Evolutionary conservation across 2,797 vertebrate species (phyloP), one percentile per base, ranked within the genome.

Genomic region (Cetoscarus ocellatus): DNA sequence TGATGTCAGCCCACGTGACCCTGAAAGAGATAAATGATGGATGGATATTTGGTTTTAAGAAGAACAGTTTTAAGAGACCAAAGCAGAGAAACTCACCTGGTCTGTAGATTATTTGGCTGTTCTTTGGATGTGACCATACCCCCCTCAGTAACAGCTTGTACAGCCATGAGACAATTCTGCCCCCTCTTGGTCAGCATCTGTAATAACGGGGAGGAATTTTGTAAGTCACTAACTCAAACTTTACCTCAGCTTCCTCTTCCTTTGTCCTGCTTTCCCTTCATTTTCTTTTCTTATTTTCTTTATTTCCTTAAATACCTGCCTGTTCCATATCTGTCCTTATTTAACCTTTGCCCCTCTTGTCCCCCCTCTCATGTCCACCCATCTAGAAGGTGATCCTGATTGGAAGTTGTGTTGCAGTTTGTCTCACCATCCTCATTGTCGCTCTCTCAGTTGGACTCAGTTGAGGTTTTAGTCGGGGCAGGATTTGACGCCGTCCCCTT

Each of bases 381-480:
- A 69, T 80, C 68, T 94, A 95, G 94, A 95, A 95, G 85, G 59
- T 88, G 89, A 88, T 95, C 70, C 86, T 94, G 73, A 91, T 95
- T 79, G 92, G 87, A 57, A 84, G 87, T 64, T 95, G 94, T 84
- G 59, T 94, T 67, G 90, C 89, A 14, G 62, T 86, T 15, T 90
- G 87, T 83, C 42, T 95, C 61, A 78, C 61, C 67, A 55, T 95
- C 87, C 86, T 95, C 82, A 84, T 93, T 89, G 84, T 94, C 80
- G 80, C 82, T 19, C 88, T 95, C 14, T 81, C 90, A 59, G 69
- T 89, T 47, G 92, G 88, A 77, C 85, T 95, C 83, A 91, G 84
- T 88, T 95, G 91, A 77, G 60, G 53, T 45, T 39, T 42, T 70
- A 52, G 43, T 73, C 58, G 69, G 63, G 38, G 12, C 50, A 49